Evolutionary conservation across 2,797 vertebrate species (phyloP).

Genomic region (Halcyon badia): DNA sequence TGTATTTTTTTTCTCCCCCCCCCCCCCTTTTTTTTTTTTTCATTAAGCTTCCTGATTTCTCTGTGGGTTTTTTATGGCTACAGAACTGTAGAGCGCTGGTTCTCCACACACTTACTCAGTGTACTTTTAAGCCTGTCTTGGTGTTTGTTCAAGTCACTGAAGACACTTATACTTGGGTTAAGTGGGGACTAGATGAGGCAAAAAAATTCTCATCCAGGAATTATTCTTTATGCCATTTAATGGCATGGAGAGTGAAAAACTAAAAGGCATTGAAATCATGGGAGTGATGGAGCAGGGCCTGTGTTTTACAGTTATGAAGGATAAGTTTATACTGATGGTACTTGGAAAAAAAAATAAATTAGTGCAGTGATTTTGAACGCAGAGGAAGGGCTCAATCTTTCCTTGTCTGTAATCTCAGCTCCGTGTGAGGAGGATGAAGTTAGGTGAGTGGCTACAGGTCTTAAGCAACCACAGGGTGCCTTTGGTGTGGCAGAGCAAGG

Average conservation of each 20-base stretch:
- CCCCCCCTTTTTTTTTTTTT: no score
- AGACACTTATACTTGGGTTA: neutral
- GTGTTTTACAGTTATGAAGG: neutral
- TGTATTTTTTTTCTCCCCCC: no score
- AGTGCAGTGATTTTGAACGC: neutral
- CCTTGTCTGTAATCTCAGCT: neutral
- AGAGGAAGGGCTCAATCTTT: neutral
- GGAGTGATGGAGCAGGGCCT: neutral
- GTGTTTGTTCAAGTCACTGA: neutral
- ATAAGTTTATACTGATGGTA: neutral
- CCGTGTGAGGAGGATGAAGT: neutral
- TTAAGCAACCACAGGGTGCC: neutral
- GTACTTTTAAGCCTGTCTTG: neutral
- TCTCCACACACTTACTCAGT: neutral
- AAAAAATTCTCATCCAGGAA: neutral
- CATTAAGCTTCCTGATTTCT: neutral
- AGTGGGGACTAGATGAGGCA: neutral
- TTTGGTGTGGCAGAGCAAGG: neutral
- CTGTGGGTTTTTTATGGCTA: neutral
- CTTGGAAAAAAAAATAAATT: neutral
- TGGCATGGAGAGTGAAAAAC: neutral
- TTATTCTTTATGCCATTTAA: neutral
- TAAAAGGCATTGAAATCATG: neutral
- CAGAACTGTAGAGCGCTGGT: neutral
- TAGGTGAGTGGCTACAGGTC: neutral